phyloP scores from a whole-genome alignment of 2,888 invertebrate species.

The Litoditis marina region DNA sequence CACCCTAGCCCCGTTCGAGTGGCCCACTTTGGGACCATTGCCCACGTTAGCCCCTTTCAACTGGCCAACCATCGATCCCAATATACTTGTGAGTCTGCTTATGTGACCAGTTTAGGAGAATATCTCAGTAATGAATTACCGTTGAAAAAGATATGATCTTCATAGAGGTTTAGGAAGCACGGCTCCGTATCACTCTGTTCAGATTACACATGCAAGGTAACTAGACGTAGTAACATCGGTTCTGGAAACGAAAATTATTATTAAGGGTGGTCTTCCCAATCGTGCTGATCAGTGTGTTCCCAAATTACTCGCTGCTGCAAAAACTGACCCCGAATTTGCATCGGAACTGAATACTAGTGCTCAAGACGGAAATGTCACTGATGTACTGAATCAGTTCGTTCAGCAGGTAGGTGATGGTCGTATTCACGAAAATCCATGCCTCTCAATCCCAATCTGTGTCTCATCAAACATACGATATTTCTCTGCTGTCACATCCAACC shows the following conservation, averaged over 20 bases:
- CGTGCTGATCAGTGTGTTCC: neutral
- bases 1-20: neutral
- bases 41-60: neutral
- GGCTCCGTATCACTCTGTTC: too few relatives aligned
- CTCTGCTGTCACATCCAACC: too few relatives aligned
- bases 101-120: too few relatives aligned
- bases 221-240: neutral
- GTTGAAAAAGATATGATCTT: too few relatives aligned
- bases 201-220: too few relatives aligned
- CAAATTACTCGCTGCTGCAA: neutral
- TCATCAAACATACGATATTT: too few relatives aligned
- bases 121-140: too few relatives aligned
- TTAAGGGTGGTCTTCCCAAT: neutral
- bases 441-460: too few relatives aligned
- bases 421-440: neutral
- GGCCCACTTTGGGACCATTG: neutral
- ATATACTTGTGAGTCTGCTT: too few relatives aligned
- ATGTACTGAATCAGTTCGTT: neutral
- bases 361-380: neutral
- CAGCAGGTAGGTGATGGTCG: neutral
- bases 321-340: neutral
- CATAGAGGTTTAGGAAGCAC: too few relatives aligned
- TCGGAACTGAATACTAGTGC: neutral
- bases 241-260: neutral
- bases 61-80: neutral